Percentiles rank a stretch among this genome's conserved stretches.
These are phyloP conservation scores for Etheostoma nigrum DNA, from an alignment of 2,797 vertebrate genomes.

Conservation along the genomic window DNA sequence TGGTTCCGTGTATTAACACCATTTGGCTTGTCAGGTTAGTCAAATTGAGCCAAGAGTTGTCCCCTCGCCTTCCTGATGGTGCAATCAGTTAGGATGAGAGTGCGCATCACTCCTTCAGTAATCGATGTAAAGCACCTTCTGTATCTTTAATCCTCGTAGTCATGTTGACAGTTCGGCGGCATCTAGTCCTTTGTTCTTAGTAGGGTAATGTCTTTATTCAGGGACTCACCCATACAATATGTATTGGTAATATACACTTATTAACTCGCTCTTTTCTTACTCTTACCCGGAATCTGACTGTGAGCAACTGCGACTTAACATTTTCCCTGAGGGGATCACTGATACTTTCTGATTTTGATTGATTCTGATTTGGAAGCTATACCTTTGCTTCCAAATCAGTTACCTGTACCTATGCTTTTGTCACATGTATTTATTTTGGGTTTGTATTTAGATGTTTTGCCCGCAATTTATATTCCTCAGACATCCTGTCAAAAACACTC, in stretches of 20 bases:
- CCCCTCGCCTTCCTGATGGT: constrained; percentile 27
- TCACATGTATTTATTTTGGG: too few relatives aligned
- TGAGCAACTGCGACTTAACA: too few relatives aligned
- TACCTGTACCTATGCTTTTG: too few relatives aligned
- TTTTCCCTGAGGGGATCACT: too few relatives aligned
- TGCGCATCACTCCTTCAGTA: constrained; percentile 19
- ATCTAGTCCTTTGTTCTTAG: constrained; percentile 58
- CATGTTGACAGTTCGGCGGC: constrained; percentile 49
- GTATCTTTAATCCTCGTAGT: constrained; percentile 37
- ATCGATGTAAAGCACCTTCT: constrained; percentile 40
- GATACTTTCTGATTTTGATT: too few relatives aligned
- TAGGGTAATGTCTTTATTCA: constrained; percentile 43
- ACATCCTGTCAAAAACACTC: too few relatives aligned
- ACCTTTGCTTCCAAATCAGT: background rate
- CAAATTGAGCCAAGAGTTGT: constrained; percentile 12
- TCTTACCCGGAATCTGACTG: too few relatives aligned
- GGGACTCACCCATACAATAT: constrained; percentile 26
- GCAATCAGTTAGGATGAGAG: constrained; percentile 24
- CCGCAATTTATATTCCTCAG: too few relatives aligned
- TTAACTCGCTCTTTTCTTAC: too few relatives aligned
- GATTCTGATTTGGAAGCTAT: background rate
- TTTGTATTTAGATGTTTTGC: too few relatives aligned
- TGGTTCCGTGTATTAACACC: too few relatives aligned
- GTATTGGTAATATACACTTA: background rate
- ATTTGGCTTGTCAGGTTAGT: too few relatives aligned